Base-by-base conservation (phyloP, 1,140 invertebrate species). In the Drosophila nannoptera region DNA sequence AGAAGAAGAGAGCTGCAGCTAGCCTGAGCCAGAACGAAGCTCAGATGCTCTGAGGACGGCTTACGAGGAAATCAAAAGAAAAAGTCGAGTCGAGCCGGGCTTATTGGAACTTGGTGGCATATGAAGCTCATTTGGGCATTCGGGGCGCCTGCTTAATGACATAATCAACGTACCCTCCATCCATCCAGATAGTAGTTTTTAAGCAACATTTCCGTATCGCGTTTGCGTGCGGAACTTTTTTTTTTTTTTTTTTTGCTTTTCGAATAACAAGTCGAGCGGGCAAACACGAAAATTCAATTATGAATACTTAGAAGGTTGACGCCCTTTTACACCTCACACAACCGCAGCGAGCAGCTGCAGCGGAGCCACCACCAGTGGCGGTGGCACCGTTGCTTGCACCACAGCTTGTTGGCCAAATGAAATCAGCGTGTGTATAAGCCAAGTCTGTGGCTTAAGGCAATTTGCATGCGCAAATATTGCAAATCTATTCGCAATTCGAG, bases 231-330 rank as follows among this genome's bases (percentile, higher is more conserved):
- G 61, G 38, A 22, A 52, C 35, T 63, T 60, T 75, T 40, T 64
- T 69, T 65, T 45, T 77, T 69, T 81, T 73, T 54, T 32, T 22
- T 69, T 81, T 73, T 54, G 31, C 35, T 69, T 62, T 67, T 50
- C 38, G 65, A 77, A 68, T 54, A 68, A 61, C 60, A 49, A 56
- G 46, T 60, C 36, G 31, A 56, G 58, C 70, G 29, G 70, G 66
- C 62, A 76, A 84, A 84, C 80, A 84, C 86, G 80, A 60, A 84
- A 84, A 84, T 84, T 84, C 80, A 84, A 84, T 84, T 84, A 84
- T 84, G 81, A 81, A 84, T 83, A 78, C 69, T 68, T 67, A 63
- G 56, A 78, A 78, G 75, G 78, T 83, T 80, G 77, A 84, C 80
- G 81, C 80, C 73, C 80, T 68, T 64, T 64, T 60, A 62, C 54